A percentile compares a stretch with the other conserved stretches of the same genome.
Evolutionary conservation across 2,888 invertebrate genomes (phyloP).

Genomic region (Urechis unicinctus): DNA sequence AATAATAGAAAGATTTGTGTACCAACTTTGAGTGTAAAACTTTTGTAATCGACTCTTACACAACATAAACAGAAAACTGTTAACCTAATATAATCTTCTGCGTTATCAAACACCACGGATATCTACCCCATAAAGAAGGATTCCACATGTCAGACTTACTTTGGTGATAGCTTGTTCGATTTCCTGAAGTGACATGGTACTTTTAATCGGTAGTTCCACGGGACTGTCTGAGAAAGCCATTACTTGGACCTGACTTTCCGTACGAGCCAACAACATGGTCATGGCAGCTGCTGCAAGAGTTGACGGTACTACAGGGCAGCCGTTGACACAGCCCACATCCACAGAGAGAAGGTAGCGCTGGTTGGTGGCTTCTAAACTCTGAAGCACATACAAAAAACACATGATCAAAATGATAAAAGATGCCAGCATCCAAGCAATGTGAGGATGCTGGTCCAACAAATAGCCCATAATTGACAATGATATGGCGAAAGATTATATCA

Average conservation of each 20-base stretch:
- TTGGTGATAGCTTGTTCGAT: not conserved
- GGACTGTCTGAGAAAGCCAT: slow-evolving; percentile 26
- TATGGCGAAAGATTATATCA: too few species aligned
- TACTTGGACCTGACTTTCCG: slow-evolving; percentile 30
- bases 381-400: too few species aligned
- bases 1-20: too few species aligned
- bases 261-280: slow-evolving; percentile 32
- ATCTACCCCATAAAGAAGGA: too few species aligned
- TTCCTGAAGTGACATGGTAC: slow-evolving; percentile 5
- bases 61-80: too few species aligned
- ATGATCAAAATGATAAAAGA: not conserved
- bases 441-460: too few species aligned
- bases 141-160: not conserved
- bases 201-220: not conserved
- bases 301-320: slow-evolving; percentile 45
- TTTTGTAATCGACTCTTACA: too few species aligned
- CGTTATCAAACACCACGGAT: too few species aligned
- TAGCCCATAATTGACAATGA: too few species aligned
- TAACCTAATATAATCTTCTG: too few species aligned
- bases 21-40: too few species aligned
- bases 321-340: slow-evolving; percentile 50
- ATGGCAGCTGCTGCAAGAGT: slow-evolving; percentile 57
- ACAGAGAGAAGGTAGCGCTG: slow-evolving; percentile 58
- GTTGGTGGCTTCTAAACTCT: slow-evolving; percentile 47
- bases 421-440: not conserved